Conservation (phyloP, 2,888 invertebrate species). For the Temnothorax ravouxi region DNA sequence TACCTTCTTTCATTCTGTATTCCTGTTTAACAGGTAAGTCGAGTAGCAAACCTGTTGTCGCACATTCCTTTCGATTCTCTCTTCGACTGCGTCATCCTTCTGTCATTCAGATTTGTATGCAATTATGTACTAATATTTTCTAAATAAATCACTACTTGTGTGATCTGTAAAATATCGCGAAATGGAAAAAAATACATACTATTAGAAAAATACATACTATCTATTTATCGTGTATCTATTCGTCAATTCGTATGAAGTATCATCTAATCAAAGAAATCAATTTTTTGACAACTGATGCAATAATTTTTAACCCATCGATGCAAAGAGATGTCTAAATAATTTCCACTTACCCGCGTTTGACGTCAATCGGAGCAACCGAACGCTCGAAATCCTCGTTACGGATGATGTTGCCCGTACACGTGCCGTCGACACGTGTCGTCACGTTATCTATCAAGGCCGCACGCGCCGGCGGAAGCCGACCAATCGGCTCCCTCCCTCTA, state of each 20-base stretch:
- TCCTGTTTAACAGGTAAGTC: slow-evolving; percentile 80
- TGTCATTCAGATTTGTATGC: too few relatives aligned
- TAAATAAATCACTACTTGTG: background rate
- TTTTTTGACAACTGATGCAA: background rate
- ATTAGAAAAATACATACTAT: background rate
- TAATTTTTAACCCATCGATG: background rate
- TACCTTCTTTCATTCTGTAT: slow-evolving; percentile 70
- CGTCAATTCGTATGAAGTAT: background rate
- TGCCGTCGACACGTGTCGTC: slow-evolving; percentile 21
- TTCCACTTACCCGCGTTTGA: background rate
- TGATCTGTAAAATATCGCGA: background rate
- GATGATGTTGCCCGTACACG: background rate
- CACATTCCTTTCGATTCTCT: slow-evolving; percentile 34
- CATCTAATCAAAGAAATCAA: background rate
- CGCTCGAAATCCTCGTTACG: background rate
- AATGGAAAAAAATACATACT: background rate
- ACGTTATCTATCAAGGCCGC: slow-evolving; percentile 29
- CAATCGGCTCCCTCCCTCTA: slow-evolving; percentile 64
- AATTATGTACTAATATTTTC: background rate
- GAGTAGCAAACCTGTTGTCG: slow-evolving; percentile 74
- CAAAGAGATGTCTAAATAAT: background rate
- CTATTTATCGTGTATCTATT: background rate
- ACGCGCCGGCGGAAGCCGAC: slow-evolving; percentile 31
- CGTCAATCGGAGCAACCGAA: too few relatives aligned
- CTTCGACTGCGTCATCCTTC: background rate